A percentile compares a stretch with the other conserved stretches of the same genome.
phyloP scores from a whole-genome alignment of 1,140 invertebrate genomes.

The Atta texana region DNA sequence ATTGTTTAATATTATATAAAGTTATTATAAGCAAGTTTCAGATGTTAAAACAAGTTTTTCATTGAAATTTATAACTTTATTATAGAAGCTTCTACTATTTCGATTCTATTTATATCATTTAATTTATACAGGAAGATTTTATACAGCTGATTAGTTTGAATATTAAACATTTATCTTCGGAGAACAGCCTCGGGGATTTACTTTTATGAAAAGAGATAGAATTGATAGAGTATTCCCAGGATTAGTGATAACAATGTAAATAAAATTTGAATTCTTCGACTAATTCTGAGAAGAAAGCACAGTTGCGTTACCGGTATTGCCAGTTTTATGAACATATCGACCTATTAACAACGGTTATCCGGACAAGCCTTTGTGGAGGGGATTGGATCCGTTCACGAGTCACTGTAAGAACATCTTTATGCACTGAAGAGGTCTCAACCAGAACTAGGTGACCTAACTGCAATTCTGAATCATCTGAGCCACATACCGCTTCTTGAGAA shows the following conservation, averaged over 20 bases:
- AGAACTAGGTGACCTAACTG: background rate
- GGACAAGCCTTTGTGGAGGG: background rate
- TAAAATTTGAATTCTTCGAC: background rate
- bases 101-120: background rate
- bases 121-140: background rate
- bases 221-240: background rate
- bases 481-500: background rate
- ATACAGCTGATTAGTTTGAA: background rate
- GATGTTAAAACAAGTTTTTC: too few species aligned
- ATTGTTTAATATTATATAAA: too few species aligned
- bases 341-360: conserved; percentile 23
- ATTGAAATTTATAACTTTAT: background rate
- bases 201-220: background rate
- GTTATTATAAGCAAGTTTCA: too few species aligned
- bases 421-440: background rate
- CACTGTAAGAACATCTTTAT: background rate
- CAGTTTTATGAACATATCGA: background rate
- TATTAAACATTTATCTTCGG: too few species aligned
- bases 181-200: background rate
- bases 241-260: background rate
- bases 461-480: background rate
- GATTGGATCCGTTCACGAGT: background rate
- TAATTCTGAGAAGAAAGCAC: background rate
- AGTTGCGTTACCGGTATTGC: too few species aligned
- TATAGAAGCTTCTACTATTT: background rate